A percentile compares a stretch with the other conserved stretches of the same genome.
Conservation (phyloP, 1,140 invertebrate species). For the Apis cerana region DNA sequence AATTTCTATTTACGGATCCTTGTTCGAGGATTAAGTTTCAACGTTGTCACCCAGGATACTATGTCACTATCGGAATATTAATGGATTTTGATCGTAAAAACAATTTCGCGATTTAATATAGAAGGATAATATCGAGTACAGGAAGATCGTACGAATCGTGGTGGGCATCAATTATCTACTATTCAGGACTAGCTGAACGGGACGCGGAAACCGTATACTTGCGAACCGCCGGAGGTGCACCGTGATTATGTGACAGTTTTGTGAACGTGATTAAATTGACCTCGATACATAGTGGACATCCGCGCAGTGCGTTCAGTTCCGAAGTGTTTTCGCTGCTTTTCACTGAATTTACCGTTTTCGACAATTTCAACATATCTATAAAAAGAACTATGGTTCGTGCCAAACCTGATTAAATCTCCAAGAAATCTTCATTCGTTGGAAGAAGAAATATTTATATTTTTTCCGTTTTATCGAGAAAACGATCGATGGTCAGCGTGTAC, state of each 20-base stretch:
- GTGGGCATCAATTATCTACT: slow-evolving; percentile 15
- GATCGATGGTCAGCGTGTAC: slow-evolving; percentile 41
- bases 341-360: not conserved
- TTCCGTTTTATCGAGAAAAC: not conserved
- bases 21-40: not conserved
- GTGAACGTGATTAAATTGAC: slow-evolving; percentile 66
- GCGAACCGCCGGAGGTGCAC: slow-evolving; percentile 49
- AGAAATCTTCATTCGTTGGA: not conserved
- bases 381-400: not conserved
- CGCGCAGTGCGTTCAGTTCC: slow-evolving; percentile 42
- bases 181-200: slow-evolving; percentile 9
- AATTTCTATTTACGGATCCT: not conserved
- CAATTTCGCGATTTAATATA: not conserved
- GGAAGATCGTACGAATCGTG: slow-evolving; percentile 11
- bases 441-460: not conserved
- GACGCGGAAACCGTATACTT: slow-evolving; percentile 39
- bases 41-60: not conserved
- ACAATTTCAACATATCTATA: not conserved
- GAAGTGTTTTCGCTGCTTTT: slow-evolving; percentile 36
- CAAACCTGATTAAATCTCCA: not conserved
- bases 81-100: not conserved
- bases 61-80: not conserved
- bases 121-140: not conserved
- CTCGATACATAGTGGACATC: slow-evolving; percentile 63
- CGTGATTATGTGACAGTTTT: slow-evolving; percentile 66